Evolutionary conservation across 2,888 invertebrate genomes (phyloP), one percentile per base, ranked within the genome.

Genomic region (Lithosia quadra): DNA sequence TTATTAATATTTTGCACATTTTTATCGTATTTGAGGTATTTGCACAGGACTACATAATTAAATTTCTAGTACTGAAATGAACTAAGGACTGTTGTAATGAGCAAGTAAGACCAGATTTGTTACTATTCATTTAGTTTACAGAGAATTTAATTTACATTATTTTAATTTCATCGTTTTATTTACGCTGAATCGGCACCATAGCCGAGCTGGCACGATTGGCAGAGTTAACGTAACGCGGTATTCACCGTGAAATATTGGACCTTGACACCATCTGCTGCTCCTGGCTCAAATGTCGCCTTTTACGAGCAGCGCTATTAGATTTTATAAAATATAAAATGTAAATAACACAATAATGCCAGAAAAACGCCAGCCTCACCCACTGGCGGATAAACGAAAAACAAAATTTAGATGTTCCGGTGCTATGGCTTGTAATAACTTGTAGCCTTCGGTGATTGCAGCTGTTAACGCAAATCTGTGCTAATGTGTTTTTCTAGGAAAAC

Each of bases 261-360:
- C 80, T 79, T 81, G 75, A 68, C 75, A 72, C 73, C 80, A 80
- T 79, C 81, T 81, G 81, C 70, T 70, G 72, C 77, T 74, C 56
- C 59, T 67, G 74, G 72, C 70, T 76, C 63, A 79, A 80, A 81
- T 76, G 77, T 77, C 65, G 71, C 68, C 66, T 75, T 77, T 81
- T 78, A 81, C 76, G 79, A 80, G 73, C 72, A 67, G 67, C 63
- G 74, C 77, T 79, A 81, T 79, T 79, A 81, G 70, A 75, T 80
- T 80, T 80, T 79, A 72, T 72, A 79, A 79, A 77, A 79, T 78
- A 76, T 72, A 74, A 76, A 80, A 80, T 79, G 73, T 72, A 68
- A 75, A 80, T 74, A 75, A 69, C 68, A 67, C 70, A 63, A 71
- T 73, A 57, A 69, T 69, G 65, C 24, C 68, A 64, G 59, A 67